phyloP scores from a whole-genome alignment of 2,888 invertebrate genomes.

The Eristalinus sepulchralis region DNA sequence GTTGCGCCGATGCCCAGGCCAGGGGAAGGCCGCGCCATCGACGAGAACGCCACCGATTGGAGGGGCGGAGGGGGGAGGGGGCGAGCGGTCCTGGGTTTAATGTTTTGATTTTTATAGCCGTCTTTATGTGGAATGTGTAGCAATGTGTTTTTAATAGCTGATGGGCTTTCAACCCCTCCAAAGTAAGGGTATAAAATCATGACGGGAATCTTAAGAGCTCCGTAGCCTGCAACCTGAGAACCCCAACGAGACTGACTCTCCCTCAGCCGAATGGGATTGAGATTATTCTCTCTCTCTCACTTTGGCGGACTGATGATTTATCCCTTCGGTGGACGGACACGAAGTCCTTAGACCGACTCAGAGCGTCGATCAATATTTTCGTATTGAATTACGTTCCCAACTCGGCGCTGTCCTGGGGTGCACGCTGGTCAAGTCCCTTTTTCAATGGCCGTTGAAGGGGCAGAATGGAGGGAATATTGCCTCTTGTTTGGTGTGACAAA shows the following conservation, averaged over 20 bases:
- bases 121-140: slow-evolving; percentile 12
- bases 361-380: background rate
- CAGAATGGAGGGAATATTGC: background rate
- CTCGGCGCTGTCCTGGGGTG: background rate
- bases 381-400: background rate
- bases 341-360: background rate
- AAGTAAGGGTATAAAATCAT: slow-evolving; percentile 16
- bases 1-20: background rate
- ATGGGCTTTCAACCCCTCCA: slow-evolving; percentile 2
- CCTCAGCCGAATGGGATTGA: background rate
- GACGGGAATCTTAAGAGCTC: slow-evolving; percentile 28
- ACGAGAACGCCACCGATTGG: no score
- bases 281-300: background rate
- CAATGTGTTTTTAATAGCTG: slow-evolving; percentile 45
- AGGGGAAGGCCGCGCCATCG: background rate
- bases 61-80: background rate
- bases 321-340: background rate
- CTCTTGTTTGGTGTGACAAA: background rate
- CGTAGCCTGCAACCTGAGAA: background rate
- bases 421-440: background rate
- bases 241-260: background rate
- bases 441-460: background rate
- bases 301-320: background rate
- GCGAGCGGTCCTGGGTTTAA: slow-evolving; percentile 14
- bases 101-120: slow-evolving; percentile 34